phyloP scores from a whole-genome alignment of 2,113 vertebrate genomes.

The Catharus bicknelli region DNA sequence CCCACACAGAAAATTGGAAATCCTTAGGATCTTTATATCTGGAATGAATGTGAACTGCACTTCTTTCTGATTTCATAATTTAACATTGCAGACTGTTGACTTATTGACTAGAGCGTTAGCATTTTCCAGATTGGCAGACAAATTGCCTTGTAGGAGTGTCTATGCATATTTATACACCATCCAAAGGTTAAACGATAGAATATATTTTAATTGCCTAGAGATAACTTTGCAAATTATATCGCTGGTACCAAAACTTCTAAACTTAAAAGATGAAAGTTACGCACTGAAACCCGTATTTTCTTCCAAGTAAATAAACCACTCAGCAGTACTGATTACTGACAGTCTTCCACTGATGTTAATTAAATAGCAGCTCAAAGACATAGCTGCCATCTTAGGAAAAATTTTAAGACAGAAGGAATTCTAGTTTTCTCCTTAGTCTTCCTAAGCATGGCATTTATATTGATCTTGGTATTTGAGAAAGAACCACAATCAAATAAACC shows the following conservation, averaged over 20 bases:
- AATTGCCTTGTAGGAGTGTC: slow-evolving; percentile 42
- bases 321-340: background rate
- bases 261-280: background rate
- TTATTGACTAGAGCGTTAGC: slow-evolving; percentile 32
- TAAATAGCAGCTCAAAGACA: background rate
- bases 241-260: background rate
- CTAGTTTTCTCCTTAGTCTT: background rate
- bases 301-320: background rate
- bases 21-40: slow-evolving; percentile 1
- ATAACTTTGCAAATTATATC: slow-evolving; percentile 9
- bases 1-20: slow-evolving; percentile 19
- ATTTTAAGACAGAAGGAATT: background rate
- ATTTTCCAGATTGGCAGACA: slow-evolving; percentile 52
- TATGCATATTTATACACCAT: slow-evolving; percentile 31
- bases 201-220: slow-evolving; percentile 37
- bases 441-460: background rate
- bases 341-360: background rate
- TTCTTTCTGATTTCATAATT: slow-evolving; percentile 35
- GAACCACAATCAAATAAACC: background rate
- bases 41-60: background rate
- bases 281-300: background rate
- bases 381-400: background rate
- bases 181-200: slow-evolving; percentile 35
- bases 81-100: slow-evolving; percentile 35
- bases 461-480: background rate